These are phyloP conservation scores for Himalopsyche phryganea DNA, from an alignment of 1,140 invertebrate genomes.

Conservation along the genomic window DNA sequence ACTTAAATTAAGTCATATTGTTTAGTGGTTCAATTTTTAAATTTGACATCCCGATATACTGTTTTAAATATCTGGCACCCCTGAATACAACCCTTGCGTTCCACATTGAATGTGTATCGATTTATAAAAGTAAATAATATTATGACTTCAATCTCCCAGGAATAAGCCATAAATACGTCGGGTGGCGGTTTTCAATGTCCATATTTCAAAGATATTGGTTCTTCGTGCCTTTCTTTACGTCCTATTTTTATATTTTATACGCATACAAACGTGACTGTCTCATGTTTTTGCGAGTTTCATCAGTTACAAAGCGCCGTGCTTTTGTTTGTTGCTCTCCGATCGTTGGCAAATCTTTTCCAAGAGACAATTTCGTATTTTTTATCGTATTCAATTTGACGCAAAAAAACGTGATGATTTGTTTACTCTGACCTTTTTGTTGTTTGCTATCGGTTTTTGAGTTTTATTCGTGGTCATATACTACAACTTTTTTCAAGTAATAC, in stretches of 20 bases:
- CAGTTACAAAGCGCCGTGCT: constrained; percentile 21
- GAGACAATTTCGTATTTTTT: too few relatives aligned
- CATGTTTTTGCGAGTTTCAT: constrained; percentile 28
- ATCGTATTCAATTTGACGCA: too few relatives aligned
- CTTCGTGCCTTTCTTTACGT: constrained; percentile 3
- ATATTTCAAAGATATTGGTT: constrained; percentile 35
- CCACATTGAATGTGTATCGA: constrained; percentile 9
- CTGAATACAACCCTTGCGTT: too few relatives aligned
- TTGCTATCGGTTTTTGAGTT: too few relatives aligned
- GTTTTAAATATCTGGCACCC: too few relatives aligned
- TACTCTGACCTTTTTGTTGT: too few relatives aligned
- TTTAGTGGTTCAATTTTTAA: too few relatives aligned
- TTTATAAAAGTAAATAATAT: constrained; percentile 34
- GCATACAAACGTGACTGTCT: constrained; percentile 27
- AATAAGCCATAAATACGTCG: constrained; percentile 35
- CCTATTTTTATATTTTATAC: not conserved
- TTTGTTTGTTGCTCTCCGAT: constrained; percentile 14
- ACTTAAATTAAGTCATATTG: too few relatives aligned
- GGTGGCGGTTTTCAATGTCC: constrained; percentile 34
- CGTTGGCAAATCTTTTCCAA: not conserved
- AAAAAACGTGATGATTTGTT: too few relatives aligned
- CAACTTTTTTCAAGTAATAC: too few relatives aligned
- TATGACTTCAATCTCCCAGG: constrained; percentile 33
- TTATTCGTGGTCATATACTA: too few relatives aligned
- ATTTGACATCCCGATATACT: too few relatives aligned